Percentiles rank a stretch among this genome's conserved stretches.
Conservation (phyloP, 2,797 vertebrate genomes). For the Lophotriccus pileatus region DNA sequence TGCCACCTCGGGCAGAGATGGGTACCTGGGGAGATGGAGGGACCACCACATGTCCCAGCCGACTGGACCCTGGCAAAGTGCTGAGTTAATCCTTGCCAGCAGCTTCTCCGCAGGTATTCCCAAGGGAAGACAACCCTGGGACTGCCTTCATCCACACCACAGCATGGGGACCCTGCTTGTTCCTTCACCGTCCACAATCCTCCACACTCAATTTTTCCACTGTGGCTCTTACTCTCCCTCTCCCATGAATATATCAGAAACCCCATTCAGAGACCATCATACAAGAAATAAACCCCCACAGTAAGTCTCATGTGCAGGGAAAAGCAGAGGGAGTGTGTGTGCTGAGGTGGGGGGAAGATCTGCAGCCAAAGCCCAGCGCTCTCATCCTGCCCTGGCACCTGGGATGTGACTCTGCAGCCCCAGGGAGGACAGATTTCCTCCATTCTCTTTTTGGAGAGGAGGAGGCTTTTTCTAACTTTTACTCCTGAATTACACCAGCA, state of each 20-base stretch:
- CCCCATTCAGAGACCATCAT: background rate
- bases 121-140: background rate
- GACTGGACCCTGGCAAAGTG: rapidly evolving
- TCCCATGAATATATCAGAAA: background rate
- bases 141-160: rapidly evolving
- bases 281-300: background rate
- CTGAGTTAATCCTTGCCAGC: background rate
- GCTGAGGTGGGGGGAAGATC: background rate
- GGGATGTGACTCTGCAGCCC: background rate
- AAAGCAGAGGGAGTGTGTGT: background rate
- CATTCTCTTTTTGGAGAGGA: background rate
- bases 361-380: background rate
- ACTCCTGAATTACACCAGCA: background rate
- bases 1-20: rapidly evolving
- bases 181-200: rapidly evolving
- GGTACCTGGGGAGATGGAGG: rapidly evolving
- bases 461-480: background rate
- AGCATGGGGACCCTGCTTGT: background rate
- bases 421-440: background rate
- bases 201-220: rapidly evolving
- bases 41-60: background rate
- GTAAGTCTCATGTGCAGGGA: rapidly evolving
- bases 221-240: background rate
- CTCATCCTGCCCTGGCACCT: background rate
- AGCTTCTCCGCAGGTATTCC: background rate